These are phyloP conservation scores for Serilophus lunatus DNA, from an alignment of 2,113 vertebrate genomes.

Conservation along the genomic window DNA sequence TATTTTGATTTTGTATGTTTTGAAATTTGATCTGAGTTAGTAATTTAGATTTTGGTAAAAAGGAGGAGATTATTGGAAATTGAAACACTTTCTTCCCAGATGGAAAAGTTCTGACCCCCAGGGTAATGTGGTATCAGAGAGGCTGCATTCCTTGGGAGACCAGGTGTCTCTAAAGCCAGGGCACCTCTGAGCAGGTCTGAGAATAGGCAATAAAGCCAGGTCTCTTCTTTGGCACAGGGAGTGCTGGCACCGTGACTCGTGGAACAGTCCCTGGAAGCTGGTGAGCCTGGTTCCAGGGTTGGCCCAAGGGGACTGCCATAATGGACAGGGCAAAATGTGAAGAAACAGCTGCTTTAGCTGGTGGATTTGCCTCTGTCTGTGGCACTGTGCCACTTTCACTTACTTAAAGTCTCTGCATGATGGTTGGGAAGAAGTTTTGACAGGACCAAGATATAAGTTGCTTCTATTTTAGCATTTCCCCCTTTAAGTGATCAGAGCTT, in stretches of 20 bases:
- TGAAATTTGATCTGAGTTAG: neutral
- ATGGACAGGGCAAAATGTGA: neutral
- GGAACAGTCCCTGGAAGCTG: neutral
- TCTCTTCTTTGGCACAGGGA: fast-evolving
- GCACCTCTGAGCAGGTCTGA: neutral
- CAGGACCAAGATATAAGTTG: neutral
- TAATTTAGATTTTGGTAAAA: neutral
- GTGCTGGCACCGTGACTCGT: fast-evolving
- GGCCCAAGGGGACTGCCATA: neutral
- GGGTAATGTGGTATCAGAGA: neutral
- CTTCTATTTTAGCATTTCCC: neutral
- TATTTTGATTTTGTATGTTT: neutral
- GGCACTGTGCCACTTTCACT: no score
- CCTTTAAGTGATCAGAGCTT: neutral
- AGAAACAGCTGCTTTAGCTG: neutral
- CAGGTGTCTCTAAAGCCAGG: neutral
- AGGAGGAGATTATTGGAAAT: neutral
- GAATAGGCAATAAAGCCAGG: neutral
- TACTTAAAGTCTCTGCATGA: neutral
- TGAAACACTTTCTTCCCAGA: neutral
- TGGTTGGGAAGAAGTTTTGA: neutral
- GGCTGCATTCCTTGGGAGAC: fast-evolving
- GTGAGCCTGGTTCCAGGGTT: fast-evolving
- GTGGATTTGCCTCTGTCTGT: neutral
- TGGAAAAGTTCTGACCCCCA: neutral